Evolutionary conservation across 2,888 invertebrate species (phyloP), one percentile per base, ranked within the genome.

Genomic region (Liopterus haemorrhoidalis): DNA sequence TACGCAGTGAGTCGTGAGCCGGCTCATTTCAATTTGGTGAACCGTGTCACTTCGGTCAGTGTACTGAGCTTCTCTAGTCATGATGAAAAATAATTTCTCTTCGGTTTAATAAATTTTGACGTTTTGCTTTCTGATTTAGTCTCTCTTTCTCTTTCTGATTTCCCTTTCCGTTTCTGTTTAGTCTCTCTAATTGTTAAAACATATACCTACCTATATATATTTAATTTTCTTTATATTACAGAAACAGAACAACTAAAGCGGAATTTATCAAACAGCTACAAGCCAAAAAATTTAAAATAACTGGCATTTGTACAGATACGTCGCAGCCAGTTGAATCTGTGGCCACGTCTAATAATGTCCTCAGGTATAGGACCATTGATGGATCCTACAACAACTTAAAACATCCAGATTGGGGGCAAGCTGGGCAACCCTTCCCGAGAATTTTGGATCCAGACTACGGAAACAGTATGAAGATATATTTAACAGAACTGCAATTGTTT

Each of bases 381-480:
- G 68, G 67, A 2, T 61, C 63, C 4, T 67, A 66, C 50, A 68
- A 67, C 50, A 67, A 68, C 49, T 41, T 58, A 2, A 38, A 43
- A 15, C 43, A 62, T 44, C 62, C 65, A 0, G 45, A 53, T 14
- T 66, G 65, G 65, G 66, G 67, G 3, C 54, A 57, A 18, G 53
- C 60, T 4, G 56, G 61, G 19, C 57, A 58, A 2, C 53, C 59
- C 1, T 61, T 61, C 42, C 53, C 57, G 5, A 57, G 71, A 43
- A 41, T 70, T 16, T 37, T 70, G 12, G 59, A 62, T 8, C 55
- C 70, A 1, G 54, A 59, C 6, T 71, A 70, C 54, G 56, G 56
- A 6, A 69, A 71, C 50, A 68, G 70, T 69, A 53, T 52, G n/a
- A n/a, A n/a, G n/a, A n/a, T n/a, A n/a, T 52, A 21, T 8, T 11